Evolutionary conservation across 2,113 vertebrate species (phyloP), one percentile per base, ranked within the genome.

Genomic region (Spea bombifrons): DNA sequence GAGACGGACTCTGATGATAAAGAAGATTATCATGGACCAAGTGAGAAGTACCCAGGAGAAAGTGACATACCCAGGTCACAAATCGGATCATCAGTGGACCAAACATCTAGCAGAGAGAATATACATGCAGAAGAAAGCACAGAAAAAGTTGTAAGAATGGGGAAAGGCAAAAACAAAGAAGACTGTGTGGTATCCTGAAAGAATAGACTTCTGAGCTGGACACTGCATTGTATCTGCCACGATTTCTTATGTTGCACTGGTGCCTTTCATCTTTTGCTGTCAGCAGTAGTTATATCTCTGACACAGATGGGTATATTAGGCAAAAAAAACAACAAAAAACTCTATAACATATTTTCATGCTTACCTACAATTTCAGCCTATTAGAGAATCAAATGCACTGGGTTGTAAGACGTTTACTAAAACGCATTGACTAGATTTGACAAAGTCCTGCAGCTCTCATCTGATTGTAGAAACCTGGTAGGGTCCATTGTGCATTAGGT

Each of bases 151-250:
- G 15, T 76, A 30, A 94, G 88, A 82, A 94, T 85, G 47, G 87
- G 86, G 52, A 95, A 93, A 84, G 89, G 89, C 7, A 97, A 86
- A 83, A 88, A 85, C 80, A 96, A 93, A 84, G 96, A 98, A 47
- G 96, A 98, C 0, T 99, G 96, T 75, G 87, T 89, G 46, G 67
- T 97, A 89, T 94, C 95, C 0, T 98, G 79, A 90, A 49, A 0
- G 3, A 8, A 17, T 4, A 80, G 45, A 75, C 71, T 49, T 8
- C 5, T 15, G n/a, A 9, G 6, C 52, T 45, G 65, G 77, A 17
- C 52, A 67, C 77, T 66, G 69, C 70, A 59, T 50, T 16, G 59
- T 5, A 55, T 68, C 44, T 5, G 6, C 4, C 7, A 66, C 49
- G 44, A 45, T 53, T 47, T 66, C 30, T 44, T 65, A 71, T 66